Base-by-base conservation (phyloP, 2,888 invertebrate species). In the Tenthredo livida region DNA sequence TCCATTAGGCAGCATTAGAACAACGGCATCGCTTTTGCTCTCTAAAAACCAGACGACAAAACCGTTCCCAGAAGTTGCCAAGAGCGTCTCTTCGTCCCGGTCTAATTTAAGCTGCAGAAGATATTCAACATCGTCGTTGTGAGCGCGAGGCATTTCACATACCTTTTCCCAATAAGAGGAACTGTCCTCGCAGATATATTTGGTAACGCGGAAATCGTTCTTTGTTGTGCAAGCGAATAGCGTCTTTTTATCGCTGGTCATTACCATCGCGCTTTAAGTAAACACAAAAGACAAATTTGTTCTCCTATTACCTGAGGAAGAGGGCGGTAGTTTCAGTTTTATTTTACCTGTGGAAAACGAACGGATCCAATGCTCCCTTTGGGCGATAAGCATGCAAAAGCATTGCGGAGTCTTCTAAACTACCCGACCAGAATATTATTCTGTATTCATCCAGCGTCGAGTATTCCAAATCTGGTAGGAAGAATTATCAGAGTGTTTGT, bases 51-150 rank as follows among this genome's bases (percentile, higher is more conserved):
- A 98, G 7, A 97, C 95, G 0, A 97, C 95, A 89, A 97, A 97
- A 85, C 97, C 97, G 90, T 97, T 97, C 7, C 97, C 97, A 1
- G 97, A 96, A 0, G 97, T 97, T 0, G 97, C 98, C 77, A 98
- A 94, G 4, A 99, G 94, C 94, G 96, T 96, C 54, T 96, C 95
- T 91, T 98, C 98, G 83, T 97, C 96, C 89, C 96, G 96, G 87
- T 98, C 97, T 67, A 98, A 93, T 90, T 97, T 97, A 84, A 99
- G 93, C 91, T 98, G 98, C 72, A 98, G 94, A 92, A 98, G 94
- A 75, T 96, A 96, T 91, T 97, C 97, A 29, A 95, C 96, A 0
- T 96, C 95, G 85, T 97, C 97, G 25, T 96, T 96, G 88, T 95
- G 95, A 61, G 95, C 94, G 84, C 97, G 95, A 0, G 95, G 94